A percentile compares a stretch with the other conserved stretches of the same genome.
Evolutionary conservation across 2,113 vertebrate species (phyloP).

Genomic region (Bungarus multicinctus): DNA sequence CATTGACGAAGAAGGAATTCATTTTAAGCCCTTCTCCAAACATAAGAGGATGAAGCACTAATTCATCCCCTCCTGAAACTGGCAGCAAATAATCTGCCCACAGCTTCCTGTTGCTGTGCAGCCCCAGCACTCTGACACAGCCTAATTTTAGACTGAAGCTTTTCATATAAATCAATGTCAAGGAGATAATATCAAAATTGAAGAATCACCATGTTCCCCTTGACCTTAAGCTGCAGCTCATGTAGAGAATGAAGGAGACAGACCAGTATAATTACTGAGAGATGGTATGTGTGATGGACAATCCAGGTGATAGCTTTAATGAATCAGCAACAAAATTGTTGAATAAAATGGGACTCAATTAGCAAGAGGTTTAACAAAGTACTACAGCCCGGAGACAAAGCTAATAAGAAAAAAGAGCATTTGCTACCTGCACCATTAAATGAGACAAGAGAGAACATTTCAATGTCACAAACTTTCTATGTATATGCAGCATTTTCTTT

Average conservation of each 20-base stretch:
- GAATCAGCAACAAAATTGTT: neutral
- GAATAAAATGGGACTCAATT: neutral
- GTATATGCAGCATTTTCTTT: neutral
- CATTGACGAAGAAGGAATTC: neutral
- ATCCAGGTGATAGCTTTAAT: neutral
- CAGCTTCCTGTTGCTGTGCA: neutral
- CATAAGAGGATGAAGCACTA: neutral
- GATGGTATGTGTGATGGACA: neutral
- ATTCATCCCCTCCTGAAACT: neutral
- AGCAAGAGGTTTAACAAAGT: conserved; percentile 19
- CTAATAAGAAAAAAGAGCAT: neutral
- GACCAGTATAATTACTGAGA: neutral
- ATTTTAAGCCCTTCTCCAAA: conserved; percentile 14
- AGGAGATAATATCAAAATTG: conserved; percentile 18
- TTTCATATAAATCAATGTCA: neutral
- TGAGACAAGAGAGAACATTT: neutral
- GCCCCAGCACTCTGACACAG: neutral
- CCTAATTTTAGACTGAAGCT: conserved; percentile 13
- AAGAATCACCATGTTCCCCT: neutral
- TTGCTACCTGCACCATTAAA: neutral
- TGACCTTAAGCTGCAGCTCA: conserved; percentile 5
- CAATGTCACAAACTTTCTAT: neutral
- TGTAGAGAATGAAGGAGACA: neutral
- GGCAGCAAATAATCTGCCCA: neutral
- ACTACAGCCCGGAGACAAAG: neutral